phyloP scores from a whole-genome alignment of 1,140 invertebrate species.

The Caenorhabditis brenneri region DNA sequence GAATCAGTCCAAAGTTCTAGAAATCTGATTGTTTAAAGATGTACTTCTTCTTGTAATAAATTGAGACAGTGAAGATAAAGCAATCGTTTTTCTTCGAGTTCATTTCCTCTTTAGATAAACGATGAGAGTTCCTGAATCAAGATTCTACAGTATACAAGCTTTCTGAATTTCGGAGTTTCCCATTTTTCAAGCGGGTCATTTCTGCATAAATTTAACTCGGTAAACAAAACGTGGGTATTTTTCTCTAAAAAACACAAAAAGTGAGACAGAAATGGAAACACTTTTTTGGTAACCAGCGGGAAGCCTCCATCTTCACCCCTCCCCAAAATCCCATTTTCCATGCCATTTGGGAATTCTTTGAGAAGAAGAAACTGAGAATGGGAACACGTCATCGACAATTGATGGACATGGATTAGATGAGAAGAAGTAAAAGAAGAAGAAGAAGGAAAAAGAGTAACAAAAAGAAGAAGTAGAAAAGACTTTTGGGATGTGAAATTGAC shows the following conservation, averaged over 20 bases:
- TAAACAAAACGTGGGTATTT: background rate
- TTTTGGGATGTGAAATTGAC: slow-evolving; percentile 9
- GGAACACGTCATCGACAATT: slow-evolving; percentile 36
- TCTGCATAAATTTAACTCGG: background rate
- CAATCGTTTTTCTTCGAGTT: no score
- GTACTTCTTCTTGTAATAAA: no score
- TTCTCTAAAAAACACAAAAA: background rate
- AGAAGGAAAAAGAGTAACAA: background rate
- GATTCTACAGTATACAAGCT: no score
- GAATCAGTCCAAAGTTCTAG: no score
- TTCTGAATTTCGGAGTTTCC: background rate
- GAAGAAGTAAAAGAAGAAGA: background rate
- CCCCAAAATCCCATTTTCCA: slow-evolving; percentile 22
- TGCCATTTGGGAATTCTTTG: slow-evolving; percentile 31
- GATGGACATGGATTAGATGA: slow-evolving; percentile 29
- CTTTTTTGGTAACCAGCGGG: slow-evolving; percentile 12
- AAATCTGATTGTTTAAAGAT: no score
- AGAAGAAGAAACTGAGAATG: slow-evolving; percentile 19
- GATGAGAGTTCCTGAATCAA: no score
- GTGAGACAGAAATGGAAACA: background rate
- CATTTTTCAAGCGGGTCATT: background rate
- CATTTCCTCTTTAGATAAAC: no score
- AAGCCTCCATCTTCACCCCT: background rate
- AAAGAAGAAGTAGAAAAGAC: background rate
- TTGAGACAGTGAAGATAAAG: no score